phyloP scores from a whole-genome alignment of 2,797 vertebrate genomes.

The Apogon hyalosoma region DNA sequence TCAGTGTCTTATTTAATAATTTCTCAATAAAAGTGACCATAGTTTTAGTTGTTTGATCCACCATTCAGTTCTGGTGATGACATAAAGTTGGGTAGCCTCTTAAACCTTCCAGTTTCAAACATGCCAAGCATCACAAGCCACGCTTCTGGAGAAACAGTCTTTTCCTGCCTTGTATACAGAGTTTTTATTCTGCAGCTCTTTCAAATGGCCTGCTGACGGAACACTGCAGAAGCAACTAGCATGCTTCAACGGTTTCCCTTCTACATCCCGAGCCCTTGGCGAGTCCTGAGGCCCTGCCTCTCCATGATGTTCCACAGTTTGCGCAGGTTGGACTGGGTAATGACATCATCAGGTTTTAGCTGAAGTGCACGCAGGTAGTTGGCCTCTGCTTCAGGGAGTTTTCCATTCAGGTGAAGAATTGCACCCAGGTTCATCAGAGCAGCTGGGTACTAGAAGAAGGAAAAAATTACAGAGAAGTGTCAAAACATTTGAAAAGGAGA shows the following conservation, averaged over 20 bases:
- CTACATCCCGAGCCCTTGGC: slow-evolving; percentile 46
- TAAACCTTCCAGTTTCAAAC: slow-evolving; percentile 8
- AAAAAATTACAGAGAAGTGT: not conserved
- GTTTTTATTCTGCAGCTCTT: slow-evolving; percentile 19
- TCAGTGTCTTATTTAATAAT: slow-evolving; percentile 25
- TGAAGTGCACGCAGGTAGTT: slow-evolving; percentile 95
- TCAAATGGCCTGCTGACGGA: not conserved
- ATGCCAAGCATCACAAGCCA: slow-evolving; percentile 22
- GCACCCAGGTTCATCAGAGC: slow-evolving; percentile 98
- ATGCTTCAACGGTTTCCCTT: slow-evolving; percentile 40
- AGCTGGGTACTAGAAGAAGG: slow-evolving; percentile 89
- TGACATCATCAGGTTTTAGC: slow-evolving; percentile 94
- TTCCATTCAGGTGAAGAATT: slow-evolving; percentile 97
- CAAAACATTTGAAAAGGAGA: not conserved
- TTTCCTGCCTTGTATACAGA: slow-evolving; percentile 7
- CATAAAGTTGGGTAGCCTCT: not conserved
- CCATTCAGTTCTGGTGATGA: slow-evolving; percentile 12
- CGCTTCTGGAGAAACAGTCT: slow-evolving; percentile 1
- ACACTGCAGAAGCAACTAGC: not conserved
- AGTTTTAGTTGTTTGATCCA: slow-evolving; percentile 29
- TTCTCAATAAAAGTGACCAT: slow-evolving; percentile 12
- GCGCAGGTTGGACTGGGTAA: slow-evolving; percentile 97
- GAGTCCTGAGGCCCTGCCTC: slow-evolving; percentile 91
- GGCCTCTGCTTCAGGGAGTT: slow-evolving; percentile 91
- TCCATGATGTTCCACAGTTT: slow-evolving; percentile 99